Evolutionary conservation across 2,797 vertebrate genomes (phyloP).

Genomic region (Gymnothorax reevesii): DNA sequence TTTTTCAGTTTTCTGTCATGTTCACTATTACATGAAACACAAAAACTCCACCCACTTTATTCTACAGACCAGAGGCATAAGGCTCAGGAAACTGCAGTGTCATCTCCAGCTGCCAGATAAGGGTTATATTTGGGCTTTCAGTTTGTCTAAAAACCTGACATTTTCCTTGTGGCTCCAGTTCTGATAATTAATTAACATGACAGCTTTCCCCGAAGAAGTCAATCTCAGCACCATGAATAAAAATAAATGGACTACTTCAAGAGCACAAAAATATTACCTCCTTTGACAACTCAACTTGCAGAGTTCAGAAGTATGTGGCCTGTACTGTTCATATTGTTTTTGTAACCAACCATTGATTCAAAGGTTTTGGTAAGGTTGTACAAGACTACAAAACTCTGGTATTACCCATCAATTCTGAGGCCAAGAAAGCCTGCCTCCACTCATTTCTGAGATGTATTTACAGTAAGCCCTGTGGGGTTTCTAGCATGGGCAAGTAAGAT

Average conservation of each 20-base stretch:
- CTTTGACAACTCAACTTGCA: neutral
- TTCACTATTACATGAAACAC: conserved; percentile 53
- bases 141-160: conserved; percentile 27
- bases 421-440: neutral
- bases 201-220: neutral
- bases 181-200: neutral
- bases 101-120: conserved; percentile 63
- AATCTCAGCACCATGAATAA: neutral
- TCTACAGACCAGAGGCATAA: conserved; percentile 2
- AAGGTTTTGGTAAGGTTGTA: neutral
- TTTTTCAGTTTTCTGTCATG: conserved; percentile 44
- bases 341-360: neutral
- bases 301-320: neutral
- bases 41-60: conserved; percentile 32
- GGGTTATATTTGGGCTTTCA: conserved; percentile 60
- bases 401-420: neutral
- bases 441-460: neutral
- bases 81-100: conserved; percentile 47
- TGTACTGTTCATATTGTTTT: neutral
- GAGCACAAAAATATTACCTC: neutral
- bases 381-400: neutral
- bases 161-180: conserved; percentile 21
- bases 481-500: conserved; percentile 64
- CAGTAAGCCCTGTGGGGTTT: conserved; percentile 29
- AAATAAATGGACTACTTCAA: neutral